Evolutionary conservation across 2,888 invertebrate species (phyloP), one percentile per base, ranked within the genome.

Genomic region (Conops quadrifasciatus): DNA sequence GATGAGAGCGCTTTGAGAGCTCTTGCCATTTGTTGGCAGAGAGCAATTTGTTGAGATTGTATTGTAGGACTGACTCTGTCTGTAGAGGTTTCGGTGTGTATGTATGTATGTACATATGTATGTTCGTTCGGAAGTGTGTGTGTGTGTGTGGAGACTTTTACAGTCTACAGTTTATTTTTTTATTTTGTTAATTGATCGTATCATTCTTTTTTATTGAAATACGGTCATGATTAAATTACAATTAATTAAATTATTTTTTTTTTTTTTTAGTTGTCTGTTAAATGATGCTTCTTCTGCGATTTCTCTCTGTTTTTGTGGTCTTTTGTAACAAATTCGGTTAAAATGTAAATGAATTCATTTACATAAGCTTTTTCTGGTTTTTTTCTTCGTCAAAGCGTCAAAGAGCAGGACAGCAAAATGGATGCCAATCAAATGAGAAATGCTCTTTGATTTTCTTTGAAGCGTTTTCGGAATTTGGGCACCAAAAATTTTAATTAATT

Each of bases 221-320:
- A n/a, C 47, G 13, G 26, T 63, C 21, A 47, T 43, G 45, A 63
- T 63, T 24, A 63, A 63, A 63, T 63, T 63, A 1, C 63, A 63
- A 63, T 63, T 63, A 63, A 63, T 63, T 63, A 63, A 63, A 24
- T 45, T 45, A 15, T 43, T 1, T 36, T 62, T 21, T 21, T 43
- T 1, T 36, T 62, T 21, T 21, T 21, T 21, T 19, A 36, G 36
- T 36, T 36, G 36, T 36, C 36, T 36, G 36, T 36, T 36, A 36
- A 36, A 36, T 9, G 36, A 36, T 36, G 9, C 36, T 36, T 4
- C 9, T n/a, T n/a, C n/a, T n/a, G n/a, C 36, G 9, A 7, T 36
- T 36, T 36, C 9, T 36, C 36, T 36, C 36, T 36, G n/a, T n/a
- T n/a, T n/a, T n/a, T 36, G 5, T 9, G 36, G 4, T 7, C 36